Base-by-base conservation (phyloP, 37 sponge, comb jelly and placozoan species). In the Crambe crambe region DNA sequence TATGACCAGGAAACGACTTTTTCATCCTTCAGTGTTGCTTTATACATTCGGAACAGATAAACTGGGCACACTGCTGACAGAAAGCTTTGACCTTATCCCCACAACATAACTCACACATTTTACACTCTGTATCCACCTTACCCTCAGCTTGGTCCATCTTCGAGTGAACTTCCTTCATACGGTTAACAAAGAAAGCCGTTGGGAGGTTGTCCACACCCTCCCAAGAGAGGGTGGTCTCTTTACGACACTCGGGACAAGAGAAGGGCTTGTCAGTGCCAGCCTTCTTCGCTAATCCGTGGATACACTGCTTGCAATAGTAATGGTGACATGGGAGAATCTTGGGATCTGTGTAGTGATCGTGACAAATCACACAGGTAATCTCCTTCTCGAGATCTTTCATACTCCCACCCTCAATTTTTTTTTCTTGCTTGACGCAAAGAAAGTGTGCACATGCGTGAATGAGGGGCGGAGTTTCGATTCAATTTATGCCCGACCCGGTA, bases 21-120 rank as follows among this genome's bases (percentile, higher is more conserved):
- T 64, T 74, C 75, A 73, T 23, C 56, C 30, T 47, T 37, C 65
- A 22, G 51, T 82, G 83, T 10, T 25, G 37, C 26, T 51, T 44
- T 22, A 39, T 44, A 71, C 74, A 82, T 15, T 82, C 83, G 62
- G 22, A 62, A 43, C 77, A 61, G 21, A 77, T 63, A 62, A 62
- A 77, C n/a, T 77, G 42, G 23, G 41, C 62, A 64, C 77, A 77
- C n/a, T 77, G 42, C 63, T 25, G 77, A 43, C 77, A 77, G 77
- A 62, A 77, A 2, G 41, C 37, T 1, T 18, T 34, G 18, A 64
- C 64, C 23, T 21, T 4, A 15, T 32, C 1, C 26, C 40, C 38
- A 25, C 9, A 38, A 37, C 63, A 61, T n/a, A n/a, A n/a, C n/a
- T n/a, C n/a, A n/a, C n/a, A n/a, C 65, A 36, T 56, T 1, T 77